Base-by-base conservation (phyloP, 2,797 vertebrate genomes). In the Sebastes iracundus region DNA sequence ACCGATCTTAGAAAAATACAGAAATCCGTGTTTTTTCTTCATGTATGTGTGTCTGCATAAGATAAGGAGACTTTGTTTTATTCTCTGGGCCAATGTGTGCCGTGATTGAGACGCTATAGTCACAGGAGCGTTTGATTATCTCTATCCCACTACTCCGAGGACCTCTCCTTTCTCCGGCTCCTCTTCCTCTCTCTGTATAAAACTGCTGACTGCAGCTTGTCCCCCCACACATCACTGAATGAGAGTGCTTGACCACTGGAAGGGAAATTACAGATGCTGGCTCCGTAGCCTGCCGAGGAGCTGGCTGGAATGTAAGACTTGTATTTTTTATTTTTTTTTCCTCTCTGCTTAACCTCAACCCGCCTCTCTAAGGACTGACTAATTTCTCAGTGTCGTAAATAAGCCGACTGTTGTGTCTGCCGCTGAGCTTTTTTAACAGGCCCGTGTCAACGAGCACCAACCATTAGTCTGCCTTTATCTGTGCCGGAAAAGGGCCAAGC, bases 231-330 rank as follows among this genome's bases (percentile, higher is more conserved):
- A 72, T 84, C 82, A 80, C 82, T 80, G 72, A 90, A 91, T 87
- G 82, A 89, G 83, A 91, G 87, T 73, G 81, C 85, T 92, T 89
- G 91, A 93, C 92, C 92, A 85, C 90, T 91, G 88, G 87, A 93
- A 88, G 81, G 89, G 87, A 94, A 93, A 94, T 95, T 93, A 94
- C 92, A 93, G 91, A 93, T 79, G 77, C 80, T 64, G 76, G 81
- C 76, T 87, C 59, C 83, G 81, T 77, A 67, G 72, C 81, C 81
- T 85, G 80, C 89, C 23, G 77, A 87, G 85, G 77, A 92, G 79
- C 83, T 56, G 62, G 62, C 82, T 86, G 81, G 90, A 93, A 92
- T 92, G 90, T 78, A 88, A 87, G 90, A 69, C 84, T 66, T 69
- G 75, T 80, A 49, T 86, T 84, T 42, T 42, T 16, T 16, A 2